These are phyloP conservation scores for Charaxes varanes DNA, from an alignment of 1,140 invertebrate species.

Conservation along the genomic window DNA sequence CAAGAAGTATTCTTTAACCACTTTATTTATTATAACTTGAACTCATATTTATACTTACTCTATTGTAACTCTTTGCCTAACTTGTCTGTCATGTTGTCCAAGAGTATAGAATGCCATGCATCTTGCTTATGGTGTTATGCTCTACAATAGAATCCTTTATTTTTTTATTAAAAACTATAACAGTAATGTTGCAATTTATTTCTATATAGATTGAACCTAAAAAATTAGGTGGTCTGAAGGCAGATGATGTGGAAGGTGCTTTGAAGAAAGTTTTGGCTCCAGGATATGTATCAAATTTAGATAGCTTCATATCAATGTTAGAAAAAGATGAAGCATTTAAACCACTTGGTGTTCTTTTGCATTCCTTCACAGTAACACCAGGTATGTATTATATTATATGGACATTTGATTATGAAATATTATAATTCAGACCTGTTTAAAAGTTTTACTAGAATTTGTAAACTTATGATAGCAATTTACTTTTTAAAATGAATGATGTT, in stretches of 20 bases:
- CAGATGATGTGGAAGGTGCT: constrained; percentile 88
- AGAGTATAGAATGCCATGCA: no score
- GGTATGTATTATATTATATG: constrained; percentile 31
- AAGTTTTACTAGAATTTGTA: background rate
- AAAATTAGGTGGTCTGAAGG: constrained; percentile 76
- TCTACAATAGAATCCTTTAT: background rate
- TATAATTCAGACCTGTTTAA: background rate
- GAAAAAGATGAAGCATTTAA: constrained; percentile 82
- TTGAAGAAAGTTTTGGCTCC: constrained; percentile 77
- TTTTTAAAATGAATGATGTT: constrained; percentile 4
- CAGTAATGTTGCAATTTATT: background rate
- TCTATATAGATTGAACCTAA: constrained; percentile 62
- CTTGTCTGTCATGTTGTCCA: no score
- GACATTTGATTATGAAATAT: background rate
- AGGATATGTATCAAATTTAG: constrained; percentile 79
- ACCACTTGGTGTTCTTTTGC: constrained; percentile 81
- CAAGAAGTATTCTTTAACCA: no score
- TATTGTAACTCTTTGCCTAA: no score
- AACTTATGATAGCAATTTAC: background rate
- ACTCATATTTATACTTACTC: no score
- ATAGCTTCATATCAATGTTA: constrained; percentile 80
- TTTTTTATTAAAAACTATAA: background rate
- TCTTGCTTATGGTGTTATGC: no score
- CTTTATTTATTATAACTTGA: no score
- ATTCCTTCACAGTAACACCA: constrained; percentile 74